phyloP scores from a whole-genome alignment of 2,797 vertebrate genomes.

The Karalla daura region DNA sequence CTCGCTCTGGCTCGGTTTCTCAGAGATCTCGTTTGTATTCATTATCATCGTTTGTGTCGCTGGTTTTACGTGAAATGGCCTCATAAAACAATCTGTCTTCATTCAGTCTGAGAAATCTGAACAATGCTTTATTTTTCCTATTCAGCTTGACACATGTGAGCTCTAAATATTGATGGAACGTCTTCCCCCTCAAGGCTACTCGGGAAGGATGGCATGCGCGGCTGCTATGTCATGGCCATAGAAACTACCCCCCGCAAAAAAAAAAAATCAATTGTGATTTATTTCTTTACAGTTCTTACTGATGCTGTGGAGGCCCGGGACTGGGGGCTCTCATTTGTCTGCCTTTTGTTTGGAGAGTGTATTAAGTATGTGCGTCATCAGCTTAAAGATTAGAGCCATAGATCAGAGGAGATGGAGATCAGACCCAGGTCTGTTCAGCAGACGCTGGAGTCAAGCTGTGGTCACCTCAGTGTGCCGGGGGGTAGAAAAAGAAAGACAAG shows the following conservation, averaged over 20 bases:
- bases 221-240: background rate
- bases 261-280: constrained; percentile 56
- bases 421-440: background rate
- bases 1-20: constrained; percentile 12
- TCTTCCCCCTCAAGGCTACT: constrained; percentile 18
- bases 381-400: background rate
- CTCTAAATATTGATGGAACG: constrained; percentile 44
- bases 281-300: constrained; percentile 21
- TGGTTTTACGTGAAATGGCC: constrained; percentile 11
- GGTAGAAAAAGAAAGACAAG: no score
- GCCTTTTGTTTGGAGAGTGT: constrained; percentile 1
- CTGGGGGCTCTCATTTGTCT: background rate
- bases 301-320: constrained; percentile 5
- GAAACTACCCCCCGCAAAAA: no score
- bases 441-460: background rate
- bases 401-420: background rate
- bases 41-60: constrained; percentile 9
- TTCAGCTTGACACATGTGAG: constrained; percentile 22
- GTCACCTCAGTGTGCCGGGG: no score
- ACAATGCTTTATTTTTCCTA: constrained; percentile 11
- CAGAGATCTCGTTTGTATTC: constrained; percentile 36
- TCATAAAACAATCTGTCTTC: constrained; percentile 13
- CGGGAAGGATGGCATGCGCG: constrained; percentile 27
- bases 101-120: background rate
- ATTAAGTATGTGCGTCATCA: constrained; percentile 9